Conservation (phyloP, 2,888 invertebrate species). For the Pterostichus niger region DNA sequence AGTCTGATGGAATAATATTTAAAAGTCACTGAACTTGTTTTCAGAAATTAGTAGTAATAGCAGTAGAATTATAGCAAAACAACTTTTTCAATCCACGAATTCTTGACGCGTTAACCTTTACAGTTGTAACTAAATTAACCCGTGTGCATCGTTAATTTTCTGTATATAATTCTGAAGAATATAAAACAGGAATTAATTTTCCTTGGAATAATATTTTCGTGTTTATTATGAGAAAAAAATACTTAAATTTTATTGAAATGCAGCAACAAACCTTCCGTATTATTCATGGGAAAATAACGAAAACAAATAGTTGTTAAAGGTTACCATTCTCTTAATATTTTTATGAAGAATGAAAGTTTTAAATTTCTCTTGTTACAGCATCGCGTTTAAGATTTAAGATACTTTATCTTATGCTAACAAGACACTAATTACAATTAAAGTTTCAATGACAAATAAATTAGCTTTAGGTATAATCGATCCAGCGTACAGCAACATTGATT, state of each 20-base stretch:
- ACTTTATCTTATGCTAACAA: slow-evolving; percentile 9
- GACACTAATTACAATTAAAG: neutral
- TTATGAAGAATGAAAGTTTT: slow-evolving; percentile 37
- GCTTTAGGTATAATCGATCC: neutral
- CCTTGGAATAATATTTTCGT: neutral
- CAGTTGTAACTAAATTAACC: no score
- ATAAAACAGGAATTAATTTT: slow-evolving; percentile 30
- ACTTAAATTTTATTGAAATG: slow-evolving; percentile 31
- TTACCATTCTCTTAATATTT: slow-evolving; percentile 26
- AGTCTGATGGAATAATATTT: no score
- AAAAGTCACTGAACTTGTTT: slow-evolving; percentile 18
- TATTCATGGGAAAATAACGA: slow-evolving; percentile 32
- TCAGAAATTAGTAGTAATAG: neutral
- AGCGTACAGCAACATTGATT: no score
- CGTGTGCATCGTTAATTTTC: slow-evolving; percentile 3
- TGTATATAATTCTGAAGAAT: slow-evolving; percentile 1
- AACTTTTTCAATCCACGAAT: slow-evolving; percentile 11
- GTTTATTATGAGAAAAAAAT: slow-evolving; percentile 31
- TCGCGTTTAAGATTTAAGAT: slow-evolving; percentile 15
- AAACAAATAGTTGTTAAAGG: slow-evolving; percentile 44
- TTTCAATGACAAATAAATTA: slow-evolving; percentile 24
- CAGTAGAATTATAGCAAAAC: neutral
- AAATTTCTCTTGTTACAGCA: slow-evolving; percentile 33
- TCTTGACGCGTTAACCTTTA: neutral
- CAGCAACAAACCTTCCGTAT: slow-evolving; percentile 12